Base-by-base conservation (phyloP, 2,888 invertebrate species). In the Zelleria hepariella region DNA sequence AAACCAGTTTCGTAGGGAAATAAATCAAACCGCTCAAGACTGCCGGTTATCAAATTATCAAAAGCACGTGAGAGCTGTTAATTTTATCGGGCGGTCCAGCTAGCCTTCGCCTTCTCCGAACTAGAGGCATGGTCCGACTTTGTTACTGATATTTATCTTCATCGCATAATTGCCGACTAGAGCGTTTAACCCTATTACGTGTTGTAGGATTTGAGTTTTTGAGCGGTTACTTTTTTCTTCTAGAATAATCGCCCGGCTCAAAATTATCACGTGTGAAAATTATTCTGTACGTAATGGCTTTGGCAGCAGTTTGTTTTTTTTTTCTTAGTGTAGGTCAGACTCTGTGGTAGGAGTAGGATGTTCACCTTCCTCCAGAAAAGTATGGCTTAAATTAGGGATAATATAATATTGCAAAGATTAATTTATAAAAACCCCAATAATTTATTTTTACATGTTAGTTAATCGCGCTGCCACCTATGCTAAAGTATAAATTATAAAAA, bases 31-130 rank as follows among this genome's bases (percentile, higher is more conserved):
- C 67, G 63, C n/a, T n/a, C 64, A 64, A 67, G 68, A 71, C 73
- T 70, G 77, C 71, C 75, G 73, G 86, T 86, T 87, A 88, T 88
- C 87, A 87, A 84, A 86, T 84, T 86, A 88, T 87, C 87, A 86
- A 82, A 80, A 73, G 77, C 86, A 86, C 87, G 86, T 86, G 77
- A 80, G 81, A 42, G 72, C 77, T 73, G 73, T 86, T 85, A 86
- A 86, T 86, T 86, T 82, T 73, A 70, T 72, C 73, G 80, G 15
- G 73, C 85, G 86, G 86, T 82, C 83, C 82, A 77, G 75, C 32
- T 15, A 15, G 32, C 32, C 32, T n/a, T n/a, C 3, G 32, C 32
- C 32, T 42, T 42, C 32, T 42, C 32, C 32, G 32, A 42, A 42
- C 77, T 78, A 80, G 83, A 86, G 83, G 78, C 78, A 75, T 78